phyloP scores from a whole-genome alignment of 2,113 vertebrate genomes.

The Scophthalmus maximus region DNA sequence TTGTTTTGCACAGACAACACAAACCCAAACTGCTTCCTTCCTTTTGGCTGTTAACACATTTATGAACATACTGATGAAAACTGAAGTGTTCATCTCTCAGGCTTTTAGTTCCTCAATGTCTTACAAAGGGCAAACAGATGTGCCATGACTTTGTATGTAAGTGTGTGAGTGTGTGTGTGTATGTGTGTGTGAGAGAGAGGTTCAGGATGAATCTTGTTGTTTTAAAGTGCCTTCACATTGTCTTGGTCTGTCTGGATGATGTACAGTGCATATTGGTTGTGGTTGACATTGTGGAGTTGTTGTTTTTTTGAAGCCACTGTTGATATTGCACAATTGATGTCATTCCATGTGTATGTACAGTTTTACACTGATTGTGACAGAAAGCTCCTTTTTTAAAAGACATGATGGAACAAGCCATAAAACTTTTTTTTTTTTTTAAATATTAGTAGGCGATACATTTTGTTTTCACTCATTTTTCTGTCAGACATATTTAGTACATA shows the following conservation, averaged over 20 bases:
- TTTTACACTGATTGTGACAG: slow-evolving; percentile 52
- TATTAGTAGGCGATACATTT: slow-evolving; percentile 9
- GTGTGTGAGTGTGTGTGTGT: background rate
- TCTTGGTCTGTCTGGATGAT: slow-evolving; percentile 32
- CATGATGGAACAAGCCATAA: slow-evolving; percentile 63
- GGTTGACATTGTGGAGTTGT: slow-evolving; percentile 13
- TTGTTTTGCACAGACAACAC: slow-evolving; percentile 9
- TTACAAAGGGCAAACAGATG: slow-evolving; percentile 23
- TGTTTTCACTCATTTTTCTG: slow-evolving; percentile 2
- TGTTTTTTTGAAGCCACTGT: slow-evolving; percentile 38
- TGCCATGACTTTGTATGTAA: slow-evolving; percentile 3
- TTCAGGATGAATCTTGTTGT: slow-evolving; percentile 23
- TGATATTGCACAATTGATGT: slow-evolving; percentile 56
- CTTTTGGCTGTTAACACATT: slow-evolving; percentile 15
- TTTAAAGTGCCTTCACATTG: slow-evolving; percentile 72
- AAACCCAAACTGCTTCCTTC: slow-evolving; percentile 2
- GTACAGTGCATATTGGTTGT: slow-evolving; percentile 18
- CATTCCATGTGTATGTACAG: slow-evolving; percentile 65
- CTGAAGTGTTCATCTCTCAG: slow-evolving; percentile 24
- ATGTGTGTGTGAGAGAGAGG: background rate
- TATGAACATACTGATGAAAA: background rate
- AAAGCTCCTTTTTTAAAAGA: slow-evolving; percentile 10
- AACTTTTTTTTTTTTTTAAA: slow-evolving; percentile 44
- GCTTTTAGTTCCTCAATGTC: slow-evolving; percentile 25
- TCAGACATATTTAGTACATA: background rate